Base-by-base conservation (phyloP, 2,797 vertebrate species). In the Taenioides sp. region DNA sequence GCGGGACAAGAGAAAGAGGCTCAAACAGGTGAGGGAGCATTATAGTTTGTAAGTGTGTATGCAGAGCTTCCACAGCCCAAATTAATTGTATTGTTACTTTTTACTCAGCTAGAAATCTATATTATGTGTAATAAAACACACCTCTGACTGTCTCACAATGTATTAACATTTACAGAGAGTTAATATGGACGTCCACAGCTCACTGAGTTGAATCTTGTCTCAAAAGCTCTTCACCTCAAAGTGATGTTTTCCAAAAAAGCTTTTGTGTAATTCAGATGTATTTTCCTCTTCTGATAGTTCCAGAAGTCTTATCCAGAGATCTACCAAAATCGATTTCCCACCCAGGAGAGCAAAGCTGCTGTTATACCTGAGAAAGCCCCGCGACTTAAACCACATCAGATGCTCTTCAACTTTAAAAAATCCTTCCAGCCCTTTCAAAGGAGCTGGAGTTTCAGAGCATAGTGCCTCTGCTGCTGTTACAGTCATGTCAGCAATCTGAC, bases 371-470 rank as follows among this genome's bases (percentile, higher is more conserved):
- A 96, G 83, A 97, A 95, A 91, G 66, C 61, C 2, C 78, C 69
- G 2, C 93, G 94, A 62, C 87, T 93, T 22, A 97, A 93, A 84
- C 91, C 96, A 71, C 94, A 95, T 49, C 85, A 96, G 64, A 90
- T 94, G 79, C 91, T 94, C 76, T 95, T 96, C 84, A 94, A 92
- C 23, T 87, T 99, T 43, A 98, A 94, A 93, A 97, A 95, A 65
- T 93, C 97, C 63, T 95, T 97, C 72, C 96, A 97, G 78, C 95
- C 97, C 52, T 99, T 99, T 89, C 95, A 98, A 79, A 96, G 97
- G 90, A 98, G 96, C 78, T 95, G 96, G 93, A 99, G 97, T 85
- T 98, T 98, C 76, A 94, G 97, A 23, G 95, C 97, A 77, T 98
- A 91, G 92, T 27, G 61, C 20, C 34, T 65, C 50, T 25, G n/a